These are phyloP conservation scores for Acanthaster planci DNA, from an alignment of 35 echinoderm and acorn worm genomes.

Conservation along the genomic window DNA sequence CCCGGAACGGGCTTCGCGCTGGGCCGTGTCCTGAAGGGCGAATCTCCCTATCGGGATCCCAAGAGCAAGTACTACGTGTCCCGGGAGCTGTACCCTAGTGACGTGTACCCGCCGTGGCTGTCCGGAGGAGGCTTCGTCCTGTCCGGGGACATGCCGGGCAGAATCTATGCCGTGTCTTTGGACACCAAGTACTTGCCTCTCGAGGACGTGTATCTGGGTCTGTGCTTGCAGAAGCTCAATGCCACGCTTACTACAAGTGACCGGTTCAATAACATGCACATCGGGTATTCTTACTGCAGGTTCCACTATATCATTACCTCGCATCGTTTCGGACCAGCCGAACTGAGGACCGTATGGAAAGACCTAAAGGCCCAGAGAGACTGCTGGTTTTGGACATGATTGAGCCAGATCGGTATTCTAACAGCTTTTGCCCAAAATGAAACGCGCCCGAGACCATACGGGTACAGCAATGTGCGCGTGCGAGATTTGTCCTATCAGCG, in stretches of 20 bases:
- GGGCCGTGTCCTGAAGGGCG: slow-evolving; percentile 27
- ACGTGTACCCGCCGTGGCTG: slow-evolving; percentile 39
- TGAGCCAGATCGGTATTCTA: too few species aligned
- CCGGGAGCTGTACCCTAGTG: slow-evolving; percentile 19
- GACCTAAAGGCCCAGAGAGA: neutral
- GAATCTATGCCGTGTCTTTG: slow-evolving; percentile 25
- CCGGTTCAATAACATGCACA: neutral
- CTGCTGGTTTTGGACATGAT: neutral
- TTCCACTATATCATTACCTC: neutral
- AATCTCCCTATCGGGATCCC: slow-evolving; percentile 16
- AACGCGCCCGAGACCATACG: too few species aligned
- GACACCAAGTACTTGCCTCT: slow-evolving; percentile 31
- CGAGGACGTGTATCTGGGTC: slow-evolving; percentile 51
- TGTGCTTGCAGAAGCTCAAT: slow-evolving; percentile 54
- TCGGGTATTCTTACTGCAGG: neutral
- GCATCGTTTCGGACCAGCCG: neutral
- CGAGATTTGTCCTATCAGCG: too few species aligned
- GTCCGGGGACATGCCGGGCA: slow-evolving; percentile 39
- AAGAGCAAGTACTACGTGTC: slow-evolving; percentile 62
- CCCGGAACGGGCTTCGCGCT: slow-evolving; percentile 31
- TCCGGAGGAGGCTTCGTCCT: slow-evolving; percentile 49
- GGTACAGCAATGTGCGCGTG: too few species aligned
- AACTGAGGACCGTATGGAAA: neutral
- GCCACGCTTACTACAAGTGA: neutral
- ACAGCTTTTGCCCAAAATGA: too few species aligned